Conservation (phyloP, 2,113 vertebrate genomes). For the Petrocephalus zakoni region DNA sequence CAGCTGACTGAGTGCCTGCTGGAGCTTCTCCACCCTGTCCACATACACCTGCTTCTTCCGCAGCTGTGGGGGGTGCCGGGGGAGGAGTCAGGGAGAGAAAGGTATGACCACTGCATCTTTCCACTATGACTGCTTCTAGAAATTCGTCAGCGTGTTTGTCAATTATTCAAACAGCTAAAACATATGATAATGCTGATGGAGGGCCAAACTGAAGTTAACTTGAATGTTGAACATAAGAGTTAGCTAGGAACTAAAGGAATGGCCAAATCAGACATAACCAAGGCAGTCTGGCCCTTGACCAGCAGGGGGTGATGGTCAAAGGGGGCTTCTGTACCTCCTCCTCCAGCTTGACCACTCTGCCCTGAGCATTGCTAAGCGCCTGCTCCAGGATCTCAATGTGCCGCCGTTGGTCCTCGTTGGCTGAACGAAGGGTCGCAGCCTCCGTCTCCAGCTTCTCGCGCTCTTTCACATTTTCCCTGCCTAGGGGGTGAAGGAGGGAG, state of each 20-base stretch:
- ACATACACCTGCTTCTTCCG: conserved; percentile 75
- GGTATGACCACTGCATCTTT: neutral
- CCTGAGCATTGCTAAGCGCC: conserved; percentile 70
- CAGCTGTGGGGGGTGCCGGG: conserved; percentile 44
- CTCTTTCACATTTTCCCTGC: conserved; percentile 70
- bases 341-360: conserved; percentile 73
- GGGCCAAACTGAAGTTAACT: neutral
- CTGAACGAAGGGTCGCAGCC: conserved; percentile 59
- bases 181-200: neutral
- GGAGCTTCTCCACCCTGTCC: conserved; percentile 76
- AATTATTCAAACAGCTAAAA: neutral
- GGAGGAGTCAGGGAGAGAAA: neutral
- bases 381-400: conserved; percentile 77
- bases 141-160: neutral
- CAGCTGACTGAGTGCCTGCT: conserved; percentile 73
- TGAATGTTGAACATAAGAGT: neutral
- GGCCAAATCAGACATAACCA: neutral
- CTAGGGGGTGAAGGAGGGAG: conserved; percentile 49
- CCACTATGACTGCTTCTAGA: neutral
- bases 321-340: conserved; percentile 63
- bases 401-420: conserved; percentile 70
- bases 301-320: neutral
- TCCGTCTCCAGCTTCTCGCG: conserved; percentile 75
- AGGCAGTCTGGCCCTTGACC: neutral
- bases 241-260: neutral